These are phyloP conservation scores for Talpa occidentalis DNA, from an alignment of 2,113 vertebrate genomes.

Conservation along the genomic window DNA sequence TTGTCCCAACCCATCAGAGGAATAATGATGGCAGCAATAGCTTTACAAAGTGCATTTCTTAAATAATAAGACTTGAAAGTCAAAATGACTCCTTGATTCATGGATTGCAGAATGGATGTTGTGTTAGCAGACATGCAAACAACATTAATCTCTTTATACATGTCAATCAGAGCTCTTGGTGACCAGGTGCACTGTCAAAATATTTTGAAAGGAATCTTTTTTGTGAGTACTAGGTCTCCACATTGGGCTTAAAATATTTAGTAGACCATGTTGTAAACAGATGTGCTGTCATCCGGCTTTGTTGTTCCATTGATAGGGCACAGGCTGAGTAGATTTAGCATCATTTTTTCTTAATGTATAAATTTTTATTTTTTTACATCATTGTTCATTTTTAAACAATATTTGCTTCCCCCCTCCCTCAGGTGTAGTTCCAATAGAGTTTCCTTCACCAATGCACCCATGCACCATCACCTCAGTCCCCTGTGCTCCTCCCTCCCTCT, in stretches of 20 bases:
- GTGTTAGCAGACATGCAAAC: not conserved
- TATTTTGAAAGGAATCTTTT: not conserved
- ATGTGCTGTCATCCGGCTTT: not conserved
- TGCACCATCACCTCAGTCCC: too few species aligned
- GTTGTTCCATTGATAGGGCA: not conserved
- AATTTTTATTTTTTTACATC: too few species aligned
- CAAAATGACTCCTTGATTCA: not conserved
- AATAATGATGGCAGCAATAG: not conserved
- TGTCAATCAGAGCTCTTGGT: not conserved
- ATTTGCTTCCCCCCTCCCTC: too few species aligned
- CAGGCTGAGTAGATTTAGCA: not conserved
- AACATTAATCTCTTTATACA: not conserved
- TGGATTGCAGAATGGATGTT: not conserved
- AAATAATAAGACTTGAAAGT: not conserved
- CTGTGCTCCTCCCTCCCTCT: too few species aligned
- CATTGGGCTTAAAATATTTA: not conserved
- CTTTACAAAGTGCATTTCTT: not conserved
- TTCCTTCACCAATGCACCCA: too few species aligned
- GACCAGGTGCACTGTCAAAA: not conserved
- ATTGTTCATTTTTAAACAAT: too few species aligned
- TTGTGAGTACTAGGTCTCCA: not conserved
- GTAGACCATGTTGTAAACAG: not conserved
- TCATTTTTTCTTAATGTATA: too few species aligned
- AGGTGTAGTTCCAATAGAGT: too few species aligned
- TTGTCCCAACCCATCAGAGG: not conserved